phyloP scores from a whole-genome alignment of 2,888 invertebrate genomes.

The Stenodera caucasica region DNA sequence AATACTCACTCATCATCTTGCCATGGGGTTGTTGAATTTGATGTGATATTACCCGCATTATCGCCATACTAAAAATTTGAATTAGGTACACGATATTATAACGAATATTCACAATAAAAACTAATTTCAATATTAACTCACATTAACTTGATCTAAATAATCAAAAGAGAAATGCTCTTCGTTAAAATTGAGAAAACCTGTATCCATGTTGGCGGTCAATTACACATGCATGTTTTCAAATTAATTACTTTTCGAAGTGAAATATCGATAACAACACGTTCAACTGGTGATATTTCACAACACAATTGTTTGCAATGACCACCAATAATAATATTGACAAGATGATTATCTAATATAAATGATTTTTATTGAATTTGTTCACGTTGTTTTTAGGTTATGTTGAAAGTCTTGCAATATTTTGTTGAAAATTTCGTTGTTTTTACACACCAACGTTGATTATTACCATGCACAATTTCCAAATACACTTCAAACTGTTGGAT shows the following conservation, averaged over 20 bases:
- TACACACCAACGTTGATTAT: background rate
- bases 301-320: background rate
- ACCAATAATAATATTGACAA: background rate
- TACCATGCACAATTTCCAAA: background rate
- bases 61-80: background rate
- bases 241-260: too few species aligned
- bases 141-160: conserved; percentile 6
- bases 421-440: background rate
- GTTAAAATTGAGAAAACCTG: background rate
- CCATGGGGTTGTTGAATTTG: background rate
- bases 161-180: conserved; percentile 2
- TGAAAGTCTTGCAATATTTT: conserved; percentile 1
- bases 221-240: background rate
- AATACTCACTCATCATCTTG: background rate
- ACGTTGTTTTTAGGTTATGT: background rate
- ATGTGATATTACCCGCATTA: too few species aligned
- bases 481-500: background rate
- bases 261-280: background rate
- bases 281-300: background rate
- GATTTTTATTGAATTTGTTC: background rate
- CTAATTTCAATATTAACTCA: background rate
- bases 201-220: conserved; percentile 8
- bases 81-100: too few species aligned
- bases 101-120: background rate
- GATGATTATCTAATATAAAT: too few species aligned